These are phyloP conservation scores for Drosophila tripunctata DNA, from an alignment of 2,888 invertebrate genomes.

Conservation along the genomic window DNA sequence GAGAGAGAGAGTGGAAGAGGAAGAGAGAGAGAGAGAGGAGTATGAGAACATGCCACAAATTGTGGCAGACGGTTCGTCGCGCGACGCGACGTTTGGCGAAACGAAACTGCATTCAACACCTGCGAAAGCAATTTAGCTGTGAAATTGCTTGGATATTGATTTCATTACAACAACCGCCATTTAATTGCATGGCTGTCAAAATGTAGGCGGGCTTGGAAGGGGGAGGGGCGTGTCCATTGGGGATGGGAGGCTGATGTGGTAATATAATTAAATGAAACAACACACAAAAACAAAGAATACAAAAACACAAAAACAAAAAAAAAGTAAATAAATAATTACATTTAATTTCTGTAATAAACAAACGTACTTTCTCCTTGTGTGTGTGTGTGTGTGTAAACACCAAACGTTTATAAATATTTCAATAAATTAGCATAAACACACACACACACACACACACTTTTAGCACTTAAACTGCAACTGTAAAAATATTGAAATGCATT, in stretches of 20 bases:
- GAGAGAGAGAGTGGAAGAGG: too few relatives aligned
- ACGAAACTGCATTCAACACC: constrained; percentile 24
- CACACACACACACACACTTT: constrained; percentile 4
- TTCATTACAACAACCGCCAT: constrained; percentile 4
- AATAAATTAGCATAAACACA: constrained; percentile 45
- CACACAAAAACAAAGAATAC: neutral
- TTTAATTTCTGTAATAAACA: constrained; percentile 42
- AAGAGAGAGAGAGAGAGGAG: neutral
- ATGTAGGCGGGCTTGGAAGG: too few relatives aligned
- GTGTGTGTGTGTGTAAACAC: neutral
- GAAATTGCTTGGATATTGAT: constrained; percentile 12
- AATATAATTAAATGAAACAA: constrained; percentile 25
- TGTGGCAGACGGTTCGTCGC: constrained; percentile 7
- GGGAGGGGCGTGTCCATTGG: neutral
- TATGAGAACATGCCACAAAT: constrained; percentile 34
- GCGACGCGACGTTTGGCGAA: constrained; percentile 5
- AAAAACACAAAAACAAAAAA: neutral
- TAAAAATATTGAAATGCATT: constrained; percentile 27
- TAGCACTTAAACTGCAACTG: neutral
- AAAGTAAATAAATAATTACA: constrained; percentile 39
- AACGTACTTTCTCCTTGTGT: neutral
- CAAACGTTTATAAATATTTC: constrained; percentile 46
- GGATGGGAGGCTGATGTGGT: neutral
- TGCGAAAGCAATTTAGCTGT: constrained; percentile 20
- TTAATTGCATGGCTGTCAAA: neutral